A percentile compares a stretch with the other conserved stretches of the same genome.
Evolutionary conservation across 2,113 vertebrate species (phyloP).

Genomic region (Heloderma charlesbogerti): DNA sequence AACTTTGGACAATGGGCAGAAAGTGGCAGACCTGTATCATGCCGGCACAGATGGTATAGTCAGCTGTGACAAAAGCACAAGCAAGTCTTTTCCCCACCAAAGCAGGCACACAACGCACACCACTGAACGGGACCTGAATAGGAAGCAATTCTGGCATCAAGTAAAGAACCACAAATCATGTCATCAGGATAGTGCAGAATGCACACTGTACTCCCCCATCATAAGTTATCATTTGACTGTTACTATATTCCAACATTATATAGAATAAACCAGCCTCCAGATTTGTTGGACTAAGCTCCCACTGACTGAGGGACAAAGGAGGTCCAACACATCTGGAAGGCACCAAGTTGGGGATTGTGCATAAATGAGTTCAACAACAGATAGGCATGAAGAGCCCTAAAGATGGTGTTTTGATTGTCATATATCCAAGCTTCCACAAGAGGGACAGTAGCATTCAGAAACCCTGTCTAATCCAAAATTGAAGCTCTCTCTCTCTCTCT

Average conservation of each 20-base stretch:
- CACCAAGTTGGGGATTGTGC: neutral
- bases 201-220: too few relatives aligned
- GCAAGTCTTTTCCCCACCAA: too few relatives aligned
- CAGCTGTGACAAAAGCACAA: neutral
- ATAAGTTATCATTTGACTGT: neutral
- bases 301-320: neutral
- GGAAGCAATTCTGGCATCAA: neutral
- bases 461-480: neutral
- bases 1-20: neutral
- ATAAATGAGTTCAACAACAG: neutral
- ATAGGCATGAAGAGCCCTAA: neutral
- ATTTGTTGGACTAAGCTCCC: neutral
- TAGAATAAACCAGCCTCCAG: neutral
- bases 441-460: conserved; percentile 7
- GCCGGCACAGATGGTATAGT: neutral
- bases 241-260: neutral
- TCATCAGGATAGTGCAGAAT: neutral
- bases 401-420: neutral
- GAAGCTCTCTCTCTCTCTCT: neutral
- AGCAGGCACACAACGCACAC: neutral
- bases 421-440: conserved; percentile 15
- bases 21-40: neutral
- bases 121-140: neutral
- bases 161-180: neutral
- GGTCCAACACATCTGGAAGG: neutral